phyloP scores from a whole-genome alignment of 2,797 vertebrate genomes.

The Aeoliscus strigatus region DNA sequence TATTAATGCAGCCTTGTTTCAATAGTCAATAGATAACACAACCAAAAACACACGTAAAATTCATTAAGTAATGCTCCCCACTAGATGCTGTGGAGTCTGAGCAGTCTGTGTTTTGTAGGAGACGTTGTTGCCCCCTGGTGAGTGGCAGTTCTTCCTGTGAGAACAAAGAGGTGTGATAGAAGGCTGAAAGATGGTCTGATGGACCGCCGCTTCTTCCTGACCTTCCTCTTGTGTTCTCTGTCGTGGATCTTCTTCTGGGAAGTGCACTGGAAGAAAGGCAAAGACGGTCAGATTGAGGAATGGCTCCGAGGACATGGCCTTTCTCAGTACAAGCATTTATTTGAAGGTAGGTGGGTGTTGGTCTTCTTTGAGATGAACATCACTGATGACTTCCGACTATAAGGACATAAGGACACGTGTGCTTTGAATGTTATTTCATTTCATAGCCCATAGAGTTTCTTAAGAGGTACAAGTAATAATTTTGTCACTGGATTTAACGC shows the following conservation, averaged over 20 bases:
- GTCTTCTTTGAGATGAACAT: conserved; percentile 6
- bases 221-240: conserved; percentile 73
- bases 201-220: conserved; percentile 82
- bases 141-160: conserved; percentile 42
- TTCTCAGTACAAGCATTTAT: conserved; percentile 81
- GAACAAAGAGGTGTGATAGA: conserved; percentile 57
- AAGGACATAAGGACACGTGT: too few species aligned
- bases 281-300: conserved; percentile 81
- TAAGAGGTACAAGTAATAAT: too few species aligned
- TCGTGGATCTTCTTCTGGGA: conserved; percentile 84
- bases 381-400: too few species aligned
- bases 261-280: conserved; percentile 77
- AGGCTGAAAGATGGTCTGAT: conserved; percentile 79
- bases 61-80: not conserved
- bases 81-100: not conserved
- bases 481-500: conserved; percentile 8
- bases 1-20: conserved; percentile 51
- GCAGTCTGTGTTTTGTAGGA: conserved; percentile 32
- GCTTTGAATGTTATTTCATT: too few species aligned
- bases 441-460: too few species aligned
- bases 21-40: conserved; percentile 9
- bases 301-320: conserved; percentile 75
- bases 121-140: conserved; percentile 10
- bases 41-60: not conserved
- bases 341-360: conserved; percentile 89